phyloP scores from a whole-genome alignment of 2,113 vertebrate species.

The Hydropotes inermis region DNA sequence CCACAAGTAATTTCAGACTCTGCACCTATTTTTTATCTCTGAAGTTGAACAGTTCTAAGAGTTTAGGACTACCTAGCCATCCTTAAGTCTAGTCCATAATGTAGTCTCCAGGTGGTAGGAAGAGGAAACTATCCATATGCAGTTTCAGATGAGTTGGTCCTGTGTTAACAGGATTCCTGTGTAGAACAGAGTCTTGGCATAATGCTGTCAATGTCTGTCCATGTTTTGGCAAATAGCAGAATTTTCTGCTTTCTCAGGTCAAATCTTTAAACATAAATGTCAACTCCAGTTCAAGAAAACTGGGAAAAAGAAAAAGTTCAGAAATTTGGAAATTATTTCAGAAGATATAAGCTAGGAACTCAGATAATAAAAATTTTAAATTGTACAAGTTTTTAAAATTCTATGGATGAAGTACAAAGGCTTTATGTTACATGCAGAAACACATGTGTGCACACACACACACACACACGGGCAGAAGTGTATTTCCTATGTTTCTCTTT shows the following conservation, averaged over 20 bases:
- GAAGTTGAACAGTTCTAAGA: background rate
- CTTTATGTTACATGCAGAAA: background rate
- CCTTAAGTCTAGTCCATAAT: background rate
- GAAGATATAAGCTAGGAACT: background rate
- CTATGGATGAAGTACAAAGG: background rate
- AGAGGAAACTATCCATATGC: background rate
- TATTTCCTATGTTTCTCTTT: background rate
- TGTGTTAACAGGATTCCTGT: background rate
- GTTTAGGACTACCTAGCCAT: background rate
- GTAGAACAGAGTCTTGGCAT: background rate
- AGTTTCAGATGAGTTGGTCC: background rate
- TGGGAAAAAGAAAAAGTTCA: background rate
- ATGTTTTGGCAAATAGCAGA: background rate
- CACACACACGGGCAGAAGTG: background rate
- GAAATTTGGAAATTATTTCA: background rate
- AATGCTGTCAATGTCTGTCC: background rate
- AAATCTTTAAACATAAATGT: background rate
- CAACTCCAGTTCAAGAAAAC: background rate
- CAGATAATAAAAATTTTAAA: background rate
- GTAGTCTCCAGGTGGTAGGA: background rate
- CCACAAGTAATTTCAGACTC: background rate
- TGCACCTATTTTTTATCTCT: background rate
- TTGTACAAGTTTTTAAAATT: background rate
- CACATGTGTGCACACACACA: rapidly evolving
- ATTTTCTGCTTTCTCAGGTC: background rate